Evolutionary conservation across 92 coral and sea anemone genomes (phyloP).

Genomic region (Epizoanthus illoricatus): DNA sequence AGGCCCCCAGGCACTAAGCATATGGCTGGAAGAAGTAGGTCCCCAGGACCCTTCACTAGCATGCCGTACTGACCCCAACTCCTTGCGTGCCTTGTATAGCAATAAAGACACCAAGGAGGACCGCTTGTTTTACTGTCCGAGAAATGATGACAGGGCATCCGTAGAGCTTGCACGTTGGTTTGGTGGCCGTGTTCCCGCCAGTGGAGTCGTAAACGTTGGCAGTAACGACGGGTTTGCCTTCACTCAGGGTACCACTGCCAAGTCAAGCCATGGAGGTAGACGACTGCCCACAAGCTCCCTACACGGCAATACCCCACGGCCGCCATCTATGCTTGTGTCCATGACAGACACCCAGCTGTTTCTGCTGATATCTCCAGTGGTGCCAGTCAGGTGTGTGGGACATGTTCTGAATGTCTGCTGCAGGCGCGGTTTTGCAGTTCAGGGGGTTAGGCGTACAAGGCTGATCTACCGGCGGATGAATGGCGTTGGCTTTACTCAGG

Average conservation of each 20-base stretch:
- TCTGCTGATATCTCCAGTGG: constrained; percentile 75
- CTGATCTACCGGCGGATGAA: constrained; percentile 60
- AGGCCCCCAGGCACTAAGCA: constrained; percentile 78
- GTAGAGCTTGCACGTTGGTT: constrained; percentile 86
- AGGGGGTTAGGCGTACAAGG: constrained; percentile 71
- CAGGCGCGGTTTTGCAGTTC: constrained; percentile 71
- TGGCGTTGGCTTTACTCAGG: constrained; percentile 76
- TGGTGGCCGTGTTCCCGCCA: constrained; percentile 90
- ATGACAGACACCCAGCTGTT: constrained; percentile 65
- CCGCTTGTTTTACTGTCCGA: constrained; percentile 87
- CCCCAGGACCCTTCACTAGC: constrained; percentile 83
- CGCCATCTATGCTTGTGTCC: constrained; percentile 82
- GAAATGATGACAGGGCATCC: constrained; percentile 66
- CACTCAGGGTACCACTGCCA: constrained; percentile 21
- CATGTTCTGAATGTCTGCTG: constrained; percentile 64
- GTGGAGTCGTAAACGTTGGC: constrained; percentile 68
- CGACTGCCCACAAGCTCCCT: constrained; percentile 65
- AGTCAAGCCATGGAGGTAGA: constrained; percentile 43
- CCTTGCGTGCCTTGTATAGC: constrained; percentile 87
- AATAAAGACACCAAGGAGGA: constrained; percentile 67
- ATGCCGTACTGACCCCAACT: constrained; percentile 77
- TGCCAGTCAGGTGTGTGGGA: constrained; percentile 80
- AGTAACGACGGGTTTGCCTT: constrained; percentile 35
- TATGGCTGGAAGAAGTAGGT: constrained; percentile 87
- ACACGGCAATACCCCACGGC: constrained; percentile 64